phyloP scores from a whole-genome alignment of 2,113 vertebrate species.

The Chlorodrepanis virens region DNA sequence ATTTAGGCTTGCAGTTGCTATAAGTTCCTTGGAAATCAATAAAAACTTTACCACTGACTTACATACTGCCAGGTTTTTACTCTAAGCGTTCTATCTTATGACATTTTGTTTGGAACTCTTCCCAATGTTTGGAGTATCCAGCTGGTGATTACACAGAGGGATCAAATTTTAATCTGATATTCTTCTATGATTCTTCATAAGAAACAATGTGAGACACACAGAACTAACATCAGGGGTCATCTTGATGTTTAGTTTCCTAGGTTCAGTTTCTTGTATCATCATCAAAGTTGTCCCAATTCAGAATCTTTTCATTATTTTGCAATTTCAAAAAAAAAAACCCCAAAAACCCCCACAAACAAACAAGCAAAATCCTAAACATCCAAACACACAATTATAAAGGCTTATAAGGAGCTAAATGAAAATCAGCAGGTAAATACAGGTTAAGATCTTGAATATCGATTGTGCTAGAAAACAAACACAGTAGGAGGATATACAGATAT shows the following conservation, averaged over 20 bases:
- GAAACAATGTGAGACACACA: not conserved
- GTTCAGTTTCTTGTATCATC: not conserved
- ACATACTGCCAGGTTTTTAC: not conserved
- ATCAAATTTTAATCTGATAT: constrained; percentile 9
- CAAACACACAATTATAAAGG: fast-evolving
- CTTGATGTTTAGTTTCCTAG: not conserved
- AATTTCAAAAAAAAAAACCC: not conserved
- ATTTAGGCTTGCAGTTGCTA: not conserved
- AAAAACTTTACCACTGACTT: not conserved
- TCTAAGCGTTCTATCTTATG: not conserved
- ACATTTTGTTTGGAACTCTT: not conserved
- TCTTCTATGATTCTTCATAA: not conserved
- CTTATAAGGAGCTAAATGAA: not conserved
- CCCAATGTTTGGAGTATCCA: not conserved
- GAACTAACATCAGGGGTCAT: not conserved
- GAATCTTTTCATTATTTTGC: not conserved
- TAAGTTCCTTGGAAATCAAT: not conserved
- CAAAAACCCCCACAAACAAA: not conserved
- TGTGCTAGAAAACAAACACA: not conserved
- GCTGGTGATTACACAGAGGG: not conserved
- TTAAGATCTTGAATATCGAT: not conserved
- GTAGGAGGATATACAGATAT: not conserved
- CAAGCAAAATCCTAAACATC: not conserved
- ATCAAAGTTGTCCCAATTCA: not conserved
- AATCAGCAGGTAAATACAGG: not conserved